phyloP scores from a whole-genome alignment of 2,113 vertebrate genomes.

The Sciurus niger region DNA sequence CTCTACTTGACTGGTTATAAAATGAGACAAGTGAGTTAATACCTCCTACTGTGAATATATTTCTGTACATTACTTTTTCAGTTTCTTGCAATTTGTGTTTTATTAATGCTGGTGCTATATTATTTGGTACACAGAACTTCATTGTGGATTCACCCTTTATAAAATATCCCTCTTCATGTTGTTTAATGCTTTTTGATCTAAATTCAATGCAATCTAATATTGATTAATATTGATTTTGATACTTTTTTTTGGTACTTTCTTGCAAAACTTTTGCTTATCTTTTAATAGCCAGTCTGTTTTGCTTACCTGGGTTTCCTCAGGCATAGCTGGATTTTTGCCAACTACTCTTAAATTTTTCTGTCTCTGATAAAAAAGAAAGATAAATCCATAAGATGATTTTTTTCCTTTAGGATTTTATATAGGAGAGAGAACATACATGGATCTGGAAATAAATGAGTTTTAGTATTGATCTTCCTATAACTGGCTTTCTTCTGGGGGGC shows the following conservation, averaged over 20 bases:
- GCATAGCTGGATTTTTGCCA: slow-evolving; percentile 47
- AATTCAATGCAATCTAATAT: slow-evolving; percentile 19
- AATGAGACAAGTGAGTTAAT: neutral
- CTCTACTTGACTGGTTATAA: neutral
- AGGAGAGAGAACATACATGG: neutral
- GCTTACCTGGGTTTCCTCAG: slow-evolving; percentile 4
- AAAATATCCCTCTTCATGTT: neutral
- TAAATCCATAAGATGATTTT: neutral
- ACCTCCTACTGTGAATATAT: neutral
- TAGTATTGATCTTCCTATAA: slow-evolving; percentile 15
- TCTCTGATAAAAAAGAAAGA: slow-evolving; percentile 8
- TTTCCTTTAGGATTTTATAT: slow-evolving; percentile 43
- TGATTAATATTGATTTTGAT: slow-evolving; percentile 45
- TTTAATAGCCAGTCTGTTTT: slow-evolving; percentile 27
- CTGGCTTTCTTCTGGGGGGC: slow-evolving; percentile 35
- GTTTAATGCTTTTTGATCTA: neutral
- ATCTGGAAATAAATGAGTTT: slow-evolving; percentile 56
- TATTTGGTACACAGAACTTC: slow-evolving; percentile 35
- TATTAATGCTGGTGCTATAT: neutral
- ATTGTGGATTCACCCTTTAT: neutral
- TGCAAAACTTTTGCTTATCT: slow-evolving; percentile 16
- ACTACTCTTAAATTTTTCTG: slow-evolving; percentile 35
- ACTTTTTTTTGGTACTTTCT: neutral
- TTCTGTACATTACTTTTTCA: neutral
- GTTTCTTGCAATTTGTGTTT: neutral